These are phyloP conservation scores for Pemphigus obesinymphae DNA, from an alignment of 1,140 invertebrate genomes.

Conservation along the genomic window DNA sequence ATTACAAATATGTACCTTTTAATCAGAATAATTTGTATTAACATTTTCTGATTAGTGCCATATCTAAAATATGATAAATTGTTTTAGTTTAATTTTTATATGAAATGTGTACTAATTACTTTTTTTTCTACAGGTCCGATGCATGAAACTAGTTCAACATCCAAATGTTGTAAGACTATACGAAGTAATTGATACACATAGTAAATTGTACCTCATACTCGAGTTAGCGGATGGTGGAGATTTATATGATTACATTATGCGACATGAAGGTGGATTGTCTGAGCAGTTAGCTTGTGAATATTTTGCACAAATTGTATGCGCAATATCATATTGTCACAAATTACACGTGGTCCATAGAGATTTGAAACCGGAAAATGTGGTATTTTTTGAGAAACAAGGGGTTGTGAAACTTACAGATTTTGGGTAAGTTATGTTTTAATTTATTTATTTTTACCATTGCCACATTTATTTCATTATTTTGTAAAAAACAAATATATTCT, in stretches of 20 bases:
- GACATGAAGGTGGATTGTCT: constrained; percentile 69
- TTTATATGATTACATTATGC: constrained; percentile 98
- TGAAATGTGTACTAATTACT: constrained; percentile 39
- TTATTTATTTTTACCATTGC: background rate
- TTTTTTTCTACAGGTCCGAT: constrained; percentile 65
- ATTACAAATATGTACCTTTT: background rate
- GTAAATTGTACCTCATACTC: constrained; percentile 90
- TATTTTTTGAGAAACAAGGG: constrained; percentile 96
- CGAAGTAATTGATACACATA: constrained; percentile 98
- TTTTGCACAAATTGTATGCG: constrained; percentile 91
- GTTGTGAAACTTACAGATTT: constrained; percentile 99
- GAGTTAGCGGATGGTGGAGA: constrained; percentile 98
- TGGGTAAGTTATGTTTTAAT: constrained; percentile 58
- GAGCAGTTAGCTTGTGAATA: constrained; percentile 81
- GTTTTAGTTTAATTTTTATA: constrained; percentile 38
- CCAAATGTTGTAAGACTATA: constrained; percentile 96
- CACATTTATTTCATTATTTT: background rate
- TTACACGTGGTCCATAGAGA: constrained; percentile 91
- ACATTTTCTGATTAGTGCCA: background rate
- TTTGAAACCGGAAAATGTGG: constrained; percentile 97
- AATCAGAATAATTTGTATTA: background rate
- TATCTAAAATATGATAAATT: too few species aligned
- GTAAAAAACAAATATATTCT: background rate
- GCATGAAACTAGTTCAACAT: constrained; percentile 99
- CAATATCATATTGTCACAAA: constrained; percentile 97